These are phyloP conservation scores for Drosophila borborema DNA, from an alignment of 2,888 invertebrate genomes.

Conservation along the genomic window DNA sequence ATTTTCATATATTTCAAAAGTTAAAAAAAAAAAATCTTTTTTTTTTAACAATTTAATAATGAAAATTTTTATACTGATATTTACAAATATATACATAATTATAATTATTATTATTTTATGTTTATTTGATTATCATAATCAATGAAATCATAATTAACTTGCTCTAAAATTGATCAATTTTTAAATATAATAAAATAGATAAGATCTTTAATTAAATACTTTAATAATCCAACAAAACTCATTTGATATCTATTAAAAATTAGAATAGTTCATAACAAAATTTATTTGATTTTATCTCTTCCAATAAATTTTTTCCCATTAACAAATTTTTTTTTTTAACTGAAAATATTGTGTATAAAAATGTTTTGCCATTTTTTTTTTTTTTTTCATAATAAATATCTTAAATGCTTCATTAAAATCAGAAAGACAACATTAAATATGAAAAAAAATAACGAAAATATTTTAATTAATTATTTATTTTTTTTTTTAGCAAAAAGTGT, in stretches of 20 bases:
- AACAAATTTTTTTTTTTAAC: neutral
- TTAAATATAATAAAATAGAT: too few species aligned
- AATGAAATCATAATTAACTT: too few species aligned
- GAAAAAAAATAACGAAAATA: neutral
- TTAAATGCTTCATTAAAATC: conserved; percentile 8
- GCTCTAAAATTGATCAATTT: too few species aligned
- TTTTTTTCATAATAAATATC: neutral
- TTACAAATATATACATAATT: too few species aligned
- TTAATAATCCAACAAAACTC: too few species aligned
- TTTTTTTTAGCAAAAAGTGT: neutral
- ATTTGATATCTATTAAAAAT: neutral
- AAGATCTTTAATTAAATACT: too few species aligned
- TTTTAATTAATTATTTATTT: neutral
- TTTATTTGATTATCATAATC: too few species aligned
- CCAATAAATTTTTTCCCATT: neutral
- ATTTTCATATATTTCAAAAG: too few species aligned
- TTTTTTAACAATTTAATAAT: too few species aligned
- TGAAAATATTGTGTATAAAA: neutral
- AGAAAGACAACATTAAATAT: conserved; percentile 8
- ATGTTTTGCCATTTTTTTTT: neutral
- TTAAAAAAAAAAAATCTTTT: too few species aligned
- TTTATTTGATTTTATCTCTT: neutral
- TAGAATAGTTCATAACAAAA: neutral
- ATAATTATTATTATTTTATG: too few species aligned
- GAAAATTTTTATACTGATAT: too few species aligned